A percentile compares a stretch with the other conserved stretches of the same genome.
Evolutionary conservation across 2,797 vertebrate species (phyloP).

Genomic region (Xiphorhynchus erythropygius): DNA sequence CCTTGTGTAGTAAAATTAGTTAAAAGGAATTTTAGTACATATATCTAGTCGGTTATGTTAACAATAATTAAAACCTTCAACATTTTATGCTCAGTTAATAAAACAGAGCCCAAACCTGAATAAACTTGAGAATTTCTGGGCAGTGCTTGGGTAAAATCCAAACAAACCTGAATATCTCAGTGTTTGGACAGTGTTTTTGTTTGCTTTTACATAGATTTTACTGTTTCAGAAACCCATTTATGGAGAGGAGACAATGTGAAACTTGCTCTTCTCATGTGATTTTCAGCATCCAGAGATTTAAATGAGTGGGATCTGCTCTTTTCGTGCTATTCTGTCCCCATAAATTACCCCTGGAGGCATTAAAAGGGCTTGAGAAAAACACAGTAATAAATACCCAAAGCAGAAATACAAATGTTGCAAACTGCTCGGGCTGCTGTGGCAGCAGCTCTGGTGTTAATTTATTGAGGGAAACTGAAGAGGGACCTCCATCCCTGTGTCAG

Average conservation of each 20-base stretch:
- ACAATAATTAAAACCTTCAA: not conserved
- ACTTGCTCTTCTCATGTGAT: not conserved
- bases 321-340: not conserved
- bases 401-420: not conserved
- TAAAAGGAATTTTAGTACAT: not conserved
- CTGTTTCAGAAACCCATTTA: constrained; percentile 21
- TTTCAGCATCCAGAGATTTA: constrained; percentile 19
- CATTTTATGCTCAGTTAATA: not conserved
- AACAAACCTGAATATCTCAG: not conserved
- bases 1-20: not conserved
- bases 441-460: constrained; percentile 43
- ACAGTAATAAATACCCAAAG: constrained; percentile 44
- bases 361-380: constrained; percentile 49
- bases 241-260: not conserved
- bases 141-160: not conserved
- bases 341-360: constrained; percentile 50
- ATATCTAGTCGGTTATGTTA: not conserved
- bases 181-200: constrained; percentile 13
- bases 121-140: not conserved
- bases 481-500: not conserved
- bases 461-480: constrained; percentile 2
- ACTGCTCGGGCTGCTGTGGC: not conserved
- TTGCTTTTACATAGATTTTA: constrained; percentile 24
- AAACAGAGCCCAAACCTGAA: not conserved
- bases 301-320: constrained; percentile 34